Conservation (phyloP, 2,113 vertebrate genomes). For the Vidua chalybeata region DNA sequence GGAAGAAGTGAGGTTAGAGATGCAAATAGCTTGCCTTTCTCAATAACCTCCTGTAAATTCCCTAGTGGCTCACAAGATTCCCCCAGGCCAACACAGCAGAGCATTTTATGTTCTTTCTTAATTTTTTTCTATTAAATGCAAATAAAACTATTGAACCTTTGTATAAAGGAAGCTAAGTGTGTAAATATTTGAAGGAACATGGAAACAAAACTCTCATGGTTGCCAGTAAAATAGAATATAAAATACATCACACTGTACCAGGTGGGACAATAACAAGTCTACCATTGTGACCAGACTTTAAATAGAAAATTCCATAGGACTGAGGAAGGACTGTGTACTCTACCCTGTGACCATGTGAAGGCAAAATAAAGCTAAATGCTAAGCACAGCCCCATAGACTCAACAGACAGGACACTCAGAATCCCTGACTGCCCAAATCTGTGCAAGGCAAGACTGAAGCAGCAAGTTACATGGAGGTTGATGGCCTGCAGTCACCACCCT, state of each 20-base stretch:
- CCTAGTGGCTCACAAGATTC: neutral
- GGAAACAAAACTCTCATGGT: neutral
- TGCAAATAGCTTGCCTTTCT: neutral
- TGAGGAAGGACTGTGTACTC: too few relatives aligned
- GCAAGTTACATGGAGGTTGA: neutral
- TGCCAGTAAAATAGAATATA: neutral
- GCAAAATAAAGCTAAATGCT: neutral
- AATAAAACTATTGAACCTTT: neutral
- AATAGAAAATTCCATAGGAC: neutral
- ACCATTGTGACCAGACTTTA: neutral
- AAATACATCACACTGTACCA: neutral
- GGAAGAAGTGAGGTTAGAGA: neutral
- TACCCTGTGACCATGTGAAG: accelerated
- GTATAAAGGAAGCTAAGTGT: neutral
- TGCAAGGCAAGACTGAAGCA: accelerated
- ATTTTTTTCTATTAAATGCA: neutral
- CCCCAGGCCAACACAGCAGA: neutral
- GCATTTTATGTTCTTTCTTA: neutral
- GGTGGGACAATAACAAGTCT: too few relatives aligned
- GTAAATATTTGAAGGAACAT: neutral
- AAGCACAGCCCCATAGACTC: neutral
- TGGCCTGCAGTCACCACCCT: too few relatives aligned
- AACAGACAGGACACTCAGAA: neutral
- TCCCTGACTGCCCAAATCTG: neutral
- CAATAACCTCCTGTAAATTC: neutral